Conservation (phyloP, 2,113 vertebrate species). For the Picathartes gymnocephalus region DNA sequence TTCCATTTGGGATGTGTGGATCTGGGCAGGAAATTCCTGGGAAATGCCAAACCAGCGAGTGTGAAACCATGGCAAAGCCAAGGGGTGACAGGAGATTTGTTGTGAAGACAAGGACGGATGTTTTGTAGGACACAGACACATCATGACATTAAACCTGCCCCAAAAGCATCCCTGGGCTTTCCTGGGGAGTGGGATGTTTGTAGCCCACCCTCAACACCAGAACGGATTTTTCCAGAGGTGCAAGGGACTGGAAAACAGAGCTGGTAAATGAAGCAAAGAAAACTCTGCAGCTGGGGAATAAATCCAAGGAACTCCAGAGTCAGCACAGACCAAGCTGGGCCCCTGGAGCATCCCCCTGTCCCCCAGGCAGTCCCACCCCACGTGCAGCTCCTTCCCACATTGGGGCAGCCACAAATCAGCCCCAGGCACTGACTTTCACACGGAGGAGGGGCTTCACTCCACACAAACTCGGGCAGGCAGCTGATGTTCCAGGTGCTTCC, state of each 20-base stretch:
- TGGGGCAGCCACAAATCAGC: accelerated
- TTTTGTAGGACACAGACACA: background rate
- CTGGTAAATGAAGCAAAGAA: background rate
- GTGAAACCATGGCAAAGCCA: background rate
- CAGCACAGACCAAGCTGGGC: background rate
- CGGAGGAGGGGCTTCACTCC: background rate
- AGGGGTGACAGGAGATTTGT: background rate
- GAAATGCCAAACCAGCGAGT: background rate
- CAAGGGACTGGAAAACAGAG: background rate
- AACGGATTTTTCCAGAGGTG: background rate
- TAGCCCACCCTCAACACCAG: background rate
- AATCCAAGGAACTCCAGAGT: background rate
- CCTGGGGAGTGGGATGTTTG: background rate
- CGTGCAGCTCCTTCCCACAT: accelerated
- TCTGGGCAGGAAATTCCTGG: background rate
- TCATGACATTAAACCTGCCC: background rate
- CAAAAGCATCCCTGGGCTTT: background rate
- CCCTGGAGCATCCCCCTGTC: background rate
- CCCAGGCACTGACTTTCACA: background rate
- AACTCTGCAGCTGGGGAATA: background rate
- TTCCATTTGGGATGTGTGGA: background rate
- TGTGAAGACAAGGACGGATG: background rate
- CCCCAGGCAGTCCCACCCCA: background rate
- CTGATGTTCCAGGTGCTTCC: background rate
- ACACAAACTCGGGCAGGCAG: background rate